These are phyloP conservation scores for Meloidogyne chitwoodi DNA, from an alignment of 1,140 invertebrate species.

Conservation along the genomic window DNA sequence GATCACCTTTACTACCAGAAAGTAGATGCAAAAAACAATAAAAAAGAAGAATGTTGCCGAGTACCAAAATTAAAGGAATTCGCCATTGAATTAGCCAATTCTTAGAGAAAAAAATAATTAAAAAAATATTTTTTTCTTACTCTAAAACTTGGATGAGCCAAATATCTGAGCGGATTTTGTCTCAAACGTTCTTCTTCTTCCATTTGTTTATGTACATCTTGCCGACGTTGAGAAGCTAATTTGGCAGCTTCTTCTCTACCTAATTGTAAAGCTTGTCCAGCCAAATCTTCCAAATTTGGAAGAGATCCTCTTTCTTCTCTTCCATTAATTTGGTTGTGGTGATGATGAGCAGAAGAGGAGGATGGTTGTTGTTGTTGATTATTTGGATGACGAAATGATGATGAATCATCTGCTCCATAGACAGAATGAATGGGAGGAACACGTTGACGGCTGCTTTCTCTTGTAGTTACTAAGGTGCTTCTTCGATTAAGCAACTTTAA, in stretches of 20 bases:
- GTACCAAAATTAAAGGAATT: conserved; percentile 34
- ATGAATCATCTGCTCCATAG: conserved; percentile 11
- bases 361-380: neutral
- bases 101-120: conserved; percentile 28
- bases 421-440: conserved; percentile 16
- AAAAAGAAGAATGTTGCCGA: conserved; percentile 48
- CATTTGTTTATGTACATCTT: conserved; percentile 82
- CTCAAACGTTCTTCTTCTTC: conserved; percentile 84
- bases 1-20: conserved; percentile 12
- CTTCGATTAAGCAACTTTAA: conserved; percentile 50
- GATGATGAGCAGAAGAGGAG: neutral
- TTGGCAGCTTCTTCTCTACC: conserved; percentile 83
- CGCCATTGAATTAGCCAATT: conserved; percentile 38
- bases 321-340: neutral
- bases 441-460: neutral
- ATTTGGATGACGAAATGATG: neutral
- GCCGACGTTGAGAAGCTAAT: conserved; percentile 82
- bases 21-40: conserved; percentile 46
- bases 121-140: conserved; percentile 66
- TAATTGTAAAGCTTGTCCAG: conserved; percentile 68
- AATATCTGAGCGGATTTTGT: conserved; percentile 85
- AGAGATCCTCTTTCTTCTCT: conserved; percentile 66
- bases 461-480: conserved; percentile 44
- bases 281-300: conserved; percentile 76
- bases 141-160: conserved; percentile 92